Percentiles rank a stretch among this genome's conserved stretches.
phyloP scores from a whole-genome alignment of 1,140 invertebrate species.

The Maniola jurtina region DNA sequence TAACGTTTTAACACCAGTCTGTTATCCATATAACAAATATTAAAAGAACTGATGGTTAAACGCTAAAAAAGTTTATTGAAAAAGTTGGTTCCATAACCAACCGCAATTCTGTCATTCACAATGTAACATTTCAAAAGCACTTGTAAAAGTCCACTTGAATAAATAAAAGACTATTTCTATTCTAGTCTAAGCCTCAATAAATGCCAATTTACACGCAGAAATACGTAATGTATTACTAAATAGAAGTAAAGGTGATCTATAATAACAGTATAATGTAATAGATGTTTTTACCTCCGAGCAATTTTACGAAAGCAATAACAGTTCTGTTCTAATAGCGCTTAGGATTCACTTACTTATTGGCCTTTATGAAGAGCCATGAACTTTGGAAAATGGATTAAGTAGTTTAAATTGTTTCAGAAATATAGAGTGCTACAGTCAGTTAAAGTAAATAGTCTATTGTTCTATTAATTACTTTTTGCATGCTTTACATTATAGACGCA shows the following conservation, averaged over 20 bases:
- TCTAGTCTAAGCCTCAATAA: neutral
- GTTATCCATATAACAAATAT: no score
- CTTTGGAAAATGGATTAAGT: conserved; percentile 14
- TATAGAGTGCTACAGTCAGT: no score
- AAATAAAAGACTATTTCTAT: neutral
- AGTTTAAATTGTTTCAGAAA: no score
- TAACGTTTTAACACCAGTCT: no score
- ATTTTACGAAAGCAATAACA: conserved; percentile 8
- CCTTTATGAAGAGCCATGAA: conserved; percentile 17
- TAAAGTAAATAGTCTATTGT: no score
- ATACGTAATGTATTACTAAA: neutral
- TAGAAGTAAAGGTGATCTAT: neutral
- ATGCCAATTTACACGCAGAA: neutral
- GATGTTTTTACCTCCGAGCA: neutral
- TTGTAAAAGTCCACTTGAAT: neutral
- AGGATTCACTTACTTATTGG: conserved; percentile 20
- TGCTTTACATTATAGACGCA: no score
- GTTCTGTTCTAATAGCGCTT: conserved; percentile 1
- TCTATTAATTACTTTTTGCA: no score
- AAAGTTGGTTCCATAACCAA: no score
- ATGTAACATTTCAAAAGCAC: neutral
- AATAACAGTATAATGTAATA: conserved; percentile 3
- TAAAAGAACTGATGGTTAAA: no score
- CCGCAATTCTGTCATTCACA: no score
- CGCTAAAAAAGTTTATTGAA: no score